Percentiles rank a stretch among this genome's conserved stretches.
These are phyloP conservation scores for Stegostoma tigrinum DNA, from an alignment of 2,113 vertebrate species.

Conservation along the genomic window DNA sequence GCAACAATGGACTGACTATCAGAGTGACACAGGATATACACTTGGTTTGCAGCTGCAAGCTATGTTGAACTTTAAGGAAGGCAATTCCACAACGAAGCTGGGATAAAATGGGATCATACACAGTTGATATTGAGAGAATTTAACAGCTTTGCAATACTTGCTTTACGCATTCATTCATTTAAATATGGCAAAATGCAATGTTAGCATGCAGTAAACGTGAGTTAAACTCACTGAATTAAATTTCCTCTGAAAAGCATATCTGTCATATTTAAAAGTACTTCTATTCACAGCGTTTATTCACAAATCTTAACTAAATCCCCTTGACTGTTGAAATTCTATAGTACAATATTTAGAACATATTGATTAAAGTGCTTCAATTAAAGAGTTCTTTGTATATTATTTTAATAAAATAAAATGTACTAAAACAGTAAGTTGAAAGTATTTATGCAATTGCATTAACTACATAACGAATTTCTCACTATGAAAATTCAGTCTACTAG, in stretches of 20 bases:
- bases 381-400: background rate
- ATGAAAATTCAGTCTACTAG: background rate
- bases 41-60: background rate
- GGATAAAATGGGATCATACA: background rate
- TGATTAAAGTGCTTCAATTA: background rate
- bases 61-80: background rate
- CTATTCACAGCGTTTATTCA: background rate
- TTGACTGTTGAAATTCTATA: background rate
- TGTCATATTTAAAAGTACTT: background rate
- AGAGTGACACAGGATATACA: background rate
- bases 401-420: background rate
- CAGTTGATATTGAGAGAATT: background rate
- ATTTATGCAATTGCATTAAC: background rate
- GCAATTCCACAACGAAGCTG: background rate
- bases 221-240: background rate
- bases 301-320: background rate
- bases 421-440: background rate
- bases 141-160: background rate
- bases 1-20: background rate
- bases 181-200: background rate
- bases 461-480: background rate
- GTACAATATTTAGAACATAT: background rate
- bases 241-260: background rate
- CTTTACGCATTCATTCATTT: background rate
- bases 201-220: background rate